These are phyloP conservation scores for Agonum fuliginosum DNA, from an alignment of 2,888 invertebrate genomes.

Conservation along the genomic window DNA sequence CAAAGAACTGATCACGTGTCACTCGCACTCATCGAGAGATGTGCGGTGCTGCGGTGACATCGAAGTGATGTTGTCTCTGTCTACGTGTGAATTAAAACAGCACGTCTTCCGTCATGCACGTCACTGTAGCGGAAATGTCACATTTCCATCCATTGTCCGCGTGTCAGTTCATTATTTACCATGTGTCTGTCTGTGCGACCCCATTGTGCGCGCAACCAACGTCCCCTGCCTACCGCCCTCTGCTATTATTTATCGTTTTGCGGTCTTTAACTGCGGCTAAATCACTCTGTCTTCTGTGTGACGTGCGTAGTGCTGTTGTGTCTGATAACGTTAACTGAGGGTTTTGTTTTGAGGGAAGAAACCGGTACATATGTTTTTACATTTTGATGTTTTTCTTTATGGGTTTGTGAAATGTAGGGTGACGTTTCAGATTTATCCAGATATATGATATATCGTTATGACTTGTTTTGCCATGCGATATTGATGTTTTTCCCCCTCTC, in stretches of 20 bases:
- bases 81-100: constrained; percentile 49
- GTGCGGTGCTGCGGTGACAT: too few relatives aligned
- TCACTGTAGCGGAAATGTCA: constrained; percentile 57
- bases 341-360: background rate
- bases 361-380: constrained; percentile 16
- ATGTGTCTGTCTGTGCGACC: constrained; percentile 57
- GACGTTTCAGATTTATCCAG: constrained; percentile 31
- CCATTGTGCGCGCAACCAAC: constrained; percentile 48
- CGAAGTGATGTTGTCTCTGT: too few relatives aligned
- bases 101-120: constrained; percentile 46
- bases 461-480: constrained; percentile 26
- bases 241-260: constrained; percentile 58
- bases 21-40: background rate
- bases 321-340: constrained; percentile 3
- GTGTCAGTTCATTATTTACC: constrained; percentile 60
- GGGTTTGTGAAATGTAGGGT: constrained; percentile 26
- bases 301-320: constrained; percentile 38
- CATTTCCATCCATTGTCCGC: constrained; percentile 58
- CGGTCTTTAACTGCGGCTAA: constrained; percentile 57
- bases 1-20: constrained; percentile 37
- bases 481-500: constrained; percentile 19
- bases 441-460: constrained; percentile 42
- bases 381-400: constrained; percentile 19
- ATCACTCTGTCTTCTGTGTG: constrained; percentile 53
- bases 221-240: constrained; percentile 19